Evolutionary conservation across 2,888 invertebrate genomes (phyloP).

Genomic region (Prosapia bicincta): DNA sequence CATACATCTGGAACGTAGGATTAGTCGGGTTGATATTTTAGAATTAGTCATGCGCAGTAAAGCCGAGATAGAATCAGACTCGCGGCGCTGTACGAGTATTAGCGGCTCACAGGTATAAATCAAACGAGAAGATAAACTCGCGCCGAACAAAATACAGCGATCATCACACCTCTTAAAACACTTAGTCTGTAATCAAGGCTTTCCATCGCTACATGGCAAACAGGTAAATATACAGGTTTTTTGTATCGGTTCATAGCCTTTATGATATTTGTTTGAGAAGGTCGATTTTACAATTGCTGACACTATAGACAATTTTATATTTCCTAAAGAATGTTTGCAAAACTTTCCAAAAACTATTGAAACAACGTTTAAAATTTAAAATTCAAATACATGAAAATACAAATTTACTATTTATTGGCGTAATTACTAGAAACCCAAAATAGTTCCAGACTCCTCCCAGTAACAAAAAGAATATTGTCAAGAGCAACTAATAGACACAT

Average conservation of each 20-base stretch:
- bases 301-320: too few relatives aligned
- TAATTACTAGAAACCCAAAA: too few relatives aligned
- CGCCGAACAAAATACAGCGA: background rate
- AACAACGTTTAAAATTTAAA: too few relatives aligned
- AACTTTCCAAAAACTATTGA: too few relatives aligned
- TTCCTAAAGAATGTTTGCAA: too few relatives aligned
- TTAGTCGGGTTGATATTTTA: background rate
- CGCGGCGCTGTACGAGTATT: background rate
- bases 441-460: too few relatives aligned
- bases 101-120: background rate
- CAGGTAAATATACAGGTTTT: background rate
- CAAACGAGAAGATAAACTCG: background rate
- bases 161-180: slow-evolving; percentile 2
- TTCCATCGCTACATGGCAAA: background rate
- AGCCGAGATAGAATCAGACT: background rate
- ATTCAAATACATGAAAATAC: too few relatives aligned
- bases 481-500: too few relatives aligned
- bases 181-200: background rate
- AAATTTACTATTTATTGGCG: too few relatives aligned
- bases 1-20: background rate
- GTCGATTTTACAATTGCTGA: too few relatives aligned
- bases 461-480: too few relatives aligned
- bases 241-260: background rate
- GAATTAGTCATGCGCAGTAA: background rate
- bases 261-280: too few relatives aligned